Conservation (phyloP, 2,797 vertebrate species). For the Silurus aristotelis region DNA sequence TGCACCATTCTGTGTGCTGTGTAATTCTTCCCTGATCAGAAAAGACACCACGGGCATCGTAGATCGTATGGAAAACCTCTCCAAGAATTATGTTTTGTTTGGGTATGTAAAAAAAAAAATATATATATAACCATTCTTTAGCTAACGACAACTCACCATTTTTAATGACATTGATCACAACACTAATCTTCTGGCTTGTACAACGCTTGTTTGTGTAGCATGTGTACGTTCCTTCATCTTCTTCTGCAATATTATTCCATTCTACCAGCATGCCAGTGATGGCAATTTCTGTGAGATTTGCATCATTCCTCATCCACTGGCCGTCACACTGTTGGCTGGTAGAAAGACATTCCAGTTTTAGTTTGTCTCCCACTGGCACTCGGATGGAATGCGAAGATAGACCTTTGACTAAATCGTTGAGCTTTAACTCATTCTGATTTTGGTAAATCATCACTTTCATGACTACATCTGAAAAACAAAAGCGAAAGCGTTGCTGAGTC, state of each 20-base stretch:
- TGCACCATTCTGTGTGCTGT: too few relatives aligned
- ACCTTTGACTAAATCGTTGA: neutral
- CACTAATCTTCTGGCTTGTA: conserved; percentile 21
- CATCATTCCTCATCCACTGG: conserved; percentile 50
- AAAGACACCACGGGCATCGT: too few relatives aligned
- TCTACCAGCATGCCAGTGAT: conserved; percentile 1
- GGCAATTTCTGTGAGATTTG: conserved; percentile 7
- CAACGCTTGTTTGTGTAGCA: conserved; percentile 45
- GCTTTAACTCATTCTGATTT: conserved; percentile 6
- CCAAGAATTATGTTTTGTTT: too few relatives aligned
- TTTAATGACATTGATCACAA: conserved; percentile 48
- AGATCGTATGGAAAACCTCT: too few relatives aligned
- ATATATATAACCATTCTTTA: neutral
- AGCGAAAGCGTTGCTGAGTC: neutral
- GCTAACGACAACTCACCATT: conserved; percentile 42
- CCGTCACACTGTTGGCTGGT: conserved; percentile 22
- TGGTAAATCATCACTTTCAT: conserved; percentile 44
- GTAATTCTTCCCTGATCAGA: too few relatives aligned
- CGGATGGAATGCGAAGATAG: conserved; percentile 36
- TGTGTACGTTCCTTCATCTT: conserved; percentile 54
- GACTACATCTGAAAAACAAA: conserved; percentile 39
- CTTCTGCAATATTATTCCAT: conserved; percentile 43
- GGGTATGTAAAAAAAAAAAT: too few relatives aligned
- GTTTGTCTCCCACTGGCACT: conserved; percentile 38
- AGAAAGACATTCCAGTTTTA: conserved; percentile 52